Evolutionary conservation across 1,140 invertebrate species (phyloP).

Genomic region (Lerema accius): DNA sequence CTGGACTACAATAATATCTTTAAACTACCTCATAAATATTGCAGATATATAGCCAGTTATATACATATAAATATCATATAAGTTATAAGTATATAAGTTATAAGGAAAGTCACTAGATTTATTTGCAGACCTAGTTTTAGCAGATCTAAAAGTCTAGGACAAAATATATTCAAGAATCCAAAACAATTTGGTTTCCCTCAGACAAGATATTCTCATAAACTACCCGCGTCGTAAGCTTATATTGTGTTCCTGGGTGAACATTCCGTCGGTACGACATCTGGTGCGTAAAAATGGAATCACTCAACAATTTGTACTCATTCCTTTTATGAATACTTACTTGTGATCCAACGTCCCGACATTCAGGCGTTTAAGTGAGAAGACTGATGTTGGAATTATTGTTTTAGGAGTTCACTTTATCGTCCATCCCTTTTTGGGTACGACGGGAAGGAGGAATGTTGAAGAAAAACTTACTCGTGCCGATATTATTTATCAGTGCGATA

Average conservation of each 20-base stretch:
- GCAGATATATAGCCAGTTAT: no score
- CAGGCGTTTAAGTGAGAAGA: background rate
- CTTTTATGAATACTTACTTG: conserved; percentile 8
- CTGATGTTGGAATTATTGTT: background rate
- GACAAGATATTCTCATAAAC: conserved; percentile 21
- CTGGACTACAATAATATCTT: background rate
- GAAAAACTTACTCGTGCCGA: no score
- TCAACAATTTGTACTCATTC: conserved; percentile 9
- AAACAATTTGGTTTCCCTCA: conserved; percentile 2
- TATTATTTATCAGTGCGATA: no score
- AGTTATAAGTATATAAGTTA: no score
- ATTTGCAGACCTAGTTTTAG: no score
- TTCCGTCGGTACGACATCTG: conserved; percentile 16
- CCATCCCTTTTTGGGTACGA: no score
- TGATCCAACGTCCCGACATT: background rate
- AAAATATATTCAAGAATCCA: conserved; percentile 6
- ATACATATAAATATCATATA: no score
- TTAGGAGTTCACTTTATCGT: background rate
- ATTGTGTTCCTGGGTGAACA: conserved; percentile 18
- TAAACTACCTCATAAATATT: no score
- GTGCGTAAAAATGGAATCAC: conserved; percentile 27
- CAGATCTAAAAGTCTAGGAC: background rate
- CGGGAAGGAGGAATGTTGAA: no score
- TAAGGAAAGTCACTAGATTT: no score
- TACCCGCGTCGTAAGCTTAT: conserved; percentile 1